A percentile compares a stretch with the other conserved stretches of the same genome.
Conservation (phyloP, 2,113 vertebrate genomes). For the Varanus komodoensis region DNA sequence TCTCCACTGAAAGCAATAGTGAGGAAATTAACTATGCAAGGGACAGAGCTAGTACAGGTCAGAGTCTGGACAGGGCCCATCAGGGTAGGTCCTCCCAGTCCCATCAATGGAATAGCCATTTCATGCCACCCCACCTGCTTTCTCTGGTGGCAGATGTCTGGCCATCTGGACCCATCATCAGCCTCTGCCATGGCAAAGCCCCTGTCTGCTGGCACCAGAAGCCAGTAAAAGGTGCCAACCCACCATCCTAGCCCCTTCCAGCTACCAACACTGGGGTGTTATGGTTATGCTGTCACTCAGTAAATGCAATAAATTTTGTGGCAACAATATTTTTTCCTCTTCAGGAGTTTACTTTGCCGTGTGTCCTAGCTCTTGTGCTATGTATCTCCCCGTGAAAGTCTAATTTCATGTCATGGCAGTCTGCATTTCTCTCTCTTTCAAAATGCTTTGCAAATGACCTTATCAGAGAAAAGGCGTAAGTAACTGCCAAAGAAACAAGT, state of each 20-base stretch:
- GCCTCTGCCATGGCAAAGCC: not conserved
- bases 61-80: too few species aligned
- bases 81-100: not conserved
- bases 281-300: not conserved
- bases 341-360: not conserved
- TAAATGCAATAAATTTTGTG: constrained; percentile 11
- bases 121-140: not conserved
- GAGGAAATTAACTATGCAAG: too few species aligned
- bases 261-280: not conserved
- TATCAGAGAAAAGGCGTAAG: constrained; percentile 23
- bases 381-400: constrained; percentile 24
- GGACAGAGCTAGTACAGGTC: too few species aligned
- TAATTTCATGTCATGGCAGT: not conserved
- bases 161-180: not conserved
- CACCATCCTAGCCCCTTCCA: not conserved
- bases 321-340: constrained; percentile 10
- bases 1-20: too few species aligned
- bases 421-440: not conserved
- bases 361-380: constrained; percentile 20
- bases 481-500: not conserved
- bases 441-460: constrained; percentile 23
- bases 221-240: not conserved
- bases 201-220: too few species aligned
- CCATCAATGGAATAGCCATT: not conserved
- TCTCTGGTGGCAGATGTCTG: not conserved